Evolutionary conservation across 2,113 vertebrate genomes (phyloP).

Genomic region (Crocuta crocuta): DNA sequence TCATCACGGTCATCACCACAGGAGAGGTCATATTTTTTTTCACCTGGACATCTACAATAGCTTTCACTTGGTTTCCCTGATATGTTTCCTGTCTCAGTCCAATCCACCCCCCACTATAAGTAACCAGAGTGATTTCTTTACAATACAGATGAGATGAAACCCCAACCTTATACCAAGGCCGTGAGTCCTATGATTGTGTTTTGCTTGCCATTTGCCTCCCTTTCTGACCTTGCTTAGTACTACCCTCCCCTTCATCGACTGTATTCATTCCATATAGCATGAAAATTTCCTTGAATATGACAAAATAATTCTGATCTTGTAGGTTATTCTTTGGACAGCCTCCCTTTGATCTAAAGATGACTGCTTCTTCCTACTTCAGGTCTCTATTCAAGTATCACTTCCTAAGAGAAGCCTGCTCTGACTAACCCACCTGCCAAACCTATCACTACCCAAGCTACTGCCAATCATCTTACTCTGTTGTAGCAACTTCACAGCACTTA

Average conservation of each 20-base stretch:
- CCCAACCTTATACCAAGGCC: not conserved
- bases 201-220: not conserved
- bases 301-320: not conserved
- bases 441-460: not conserved
- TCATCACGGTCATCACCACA: not conserved
- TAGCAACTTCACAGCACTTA: not conserved
- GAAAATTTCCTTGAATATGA: not conserved
- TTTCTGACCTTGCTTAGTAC: not conserved
- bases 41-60: not conserved
- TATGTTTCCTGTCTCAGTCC: not conserved
- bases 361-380: not conserved
- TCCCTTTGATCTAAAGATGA: not conserved
- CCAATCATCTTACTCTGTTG: not conserved
- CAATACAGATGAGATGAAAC: not conserved
- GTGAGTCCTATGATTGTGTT: too few species aligned
- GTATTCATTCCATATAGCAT: not conserved
- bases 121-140: not conserved
- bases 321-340: not conserved
- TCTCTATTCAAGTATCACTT: not conserved
- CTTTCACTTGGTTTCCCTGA: not conserved
- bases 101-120: not conserved
- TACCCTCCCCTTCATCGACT: not conserved
- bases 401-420: not conserved
- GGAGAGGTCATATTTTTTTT: not conserved
- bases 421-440: not conserved